Evolutionary conservation across 2,797 vertebrate species (phyloP).

Genomic region (Silurus aristotelis): DNA sequence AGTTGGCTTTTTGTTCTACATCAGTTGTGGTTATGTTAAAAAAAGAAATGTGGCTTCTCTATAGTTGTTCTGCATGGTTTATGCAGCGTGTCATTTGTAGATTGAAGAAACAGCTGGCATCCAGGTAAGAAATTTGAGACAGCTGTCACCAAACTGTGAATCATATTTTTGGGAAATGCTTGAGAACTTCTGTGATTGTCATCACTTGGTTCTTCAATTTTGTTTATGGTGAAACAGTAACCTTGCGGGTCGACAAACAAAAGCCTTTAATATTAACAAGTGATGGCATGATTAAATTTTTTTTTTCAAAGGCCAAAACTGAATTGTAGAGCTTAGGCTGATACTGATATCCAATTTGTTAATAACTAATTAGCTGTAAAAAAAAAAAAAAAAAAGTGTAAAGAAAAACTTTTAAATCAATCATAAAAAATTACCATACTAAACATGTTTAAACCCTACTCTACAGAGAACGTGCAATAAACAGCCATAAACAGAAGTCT

Average conservation of each 20-base stretch:
- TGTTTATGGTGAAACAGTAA: neutral
- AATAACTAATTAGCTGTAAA: neutral
- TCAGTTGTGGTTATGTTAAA: neutral
- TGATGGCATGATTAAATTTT: neutral
- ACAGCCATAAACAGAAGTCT: too few relatives aligned
- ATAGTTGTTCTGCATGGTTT: neutral
- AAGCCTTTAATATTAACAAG: neutral
- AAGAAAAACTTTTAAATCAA: neutral
- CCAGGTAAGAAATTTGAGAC: neutral
- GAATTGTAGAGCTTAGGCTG: neutral
- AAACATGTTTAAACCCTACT: too few relatives aligned
- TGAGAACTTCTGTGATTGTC: neutral
- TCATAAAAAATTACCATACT: too few relatives aligned
- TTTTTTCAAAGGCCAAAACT: neutral
- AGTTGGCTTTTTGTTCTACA: neutral
- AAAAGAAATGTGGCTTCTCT: neutral
- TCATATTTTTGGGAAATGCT: neutral
- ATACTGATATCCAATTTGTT: neutral
- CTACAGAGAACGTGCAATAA: too few relatives aligned
- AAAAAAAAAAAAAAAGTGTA: neutral
- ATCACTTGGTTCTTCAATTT: neutral
- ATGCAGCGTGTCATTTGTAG: neutral
- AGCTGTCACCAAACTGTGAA: neutral
- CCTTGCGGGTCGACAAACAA: neutral
- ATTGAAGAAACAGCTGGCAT: neutral